These are phyloP conservation scores for Xanthia icteritia DNA, from an alignment of 2,888 invertebrate genomes.

Conservation along the genomic window DNA sequence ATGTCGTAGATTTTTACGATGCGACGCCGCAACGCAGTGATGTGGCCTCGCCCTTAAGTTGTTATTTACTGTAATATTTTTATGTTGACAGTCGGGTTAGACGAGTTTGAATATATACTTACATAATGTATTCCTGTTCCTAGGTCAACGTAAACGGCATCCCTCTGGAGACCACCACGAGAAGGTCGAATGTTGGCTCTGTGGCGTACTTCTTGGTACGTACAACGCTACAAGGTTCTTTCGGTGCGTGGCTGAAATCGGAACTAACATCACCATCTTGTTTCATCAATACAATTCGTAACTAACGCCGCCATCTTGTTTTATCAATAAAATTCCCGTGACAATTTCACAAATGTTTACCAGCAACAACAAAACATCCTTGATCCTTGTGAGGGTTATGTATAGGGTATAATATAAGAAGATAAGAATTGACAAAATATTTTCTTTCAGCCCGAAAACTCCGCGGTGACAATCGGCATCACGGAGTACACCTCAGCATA, in stretches of 20 bases:
- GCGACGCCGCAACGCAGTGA: too few species aligned
- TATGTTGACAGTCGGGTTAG: too few species aligned
- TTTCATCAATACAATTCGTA: neutral
- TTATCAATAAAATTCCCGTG: neutral
- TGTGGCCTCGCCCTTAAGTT: too few species aligned
- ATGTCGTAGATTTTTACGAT: too few species aligned
- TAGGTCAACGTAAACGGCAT: constrained; percentile 77
- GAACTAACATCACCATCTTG: neutral
- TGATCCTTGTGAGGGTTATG: too few species aligned
- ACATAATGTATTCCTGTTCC: constrained; percentile 6
- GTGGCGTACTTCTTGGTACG: constrained; percentile 73
- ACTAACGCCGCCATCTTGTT: neutral
- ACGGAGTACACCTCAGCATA: constrained; percentile 25
- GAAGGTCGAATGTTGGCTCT: constrained; percentile 63
- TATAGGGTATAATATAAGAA: too few species aligned
- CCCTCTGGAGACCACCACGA: constrained; percentile 63
- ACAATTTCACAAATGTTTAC: neutral
- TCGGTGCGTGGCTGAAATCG: neutral
- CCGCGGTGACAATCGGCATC: constrained; percentile 7
- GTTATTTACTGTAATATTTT: too few species aligned
- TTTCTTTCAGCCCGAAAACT: constrained; percentile 9
- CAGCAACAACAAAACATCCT: neutral
- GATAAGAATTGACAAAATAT: too few species aligned
- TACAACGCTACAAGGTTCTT: neutral
- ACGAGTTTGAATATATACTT: neutral